Evolutionary conservation across 2,888 invertebrate species (phyloP).

Genomic region (Eutolmus rufibarbis): DNA sequence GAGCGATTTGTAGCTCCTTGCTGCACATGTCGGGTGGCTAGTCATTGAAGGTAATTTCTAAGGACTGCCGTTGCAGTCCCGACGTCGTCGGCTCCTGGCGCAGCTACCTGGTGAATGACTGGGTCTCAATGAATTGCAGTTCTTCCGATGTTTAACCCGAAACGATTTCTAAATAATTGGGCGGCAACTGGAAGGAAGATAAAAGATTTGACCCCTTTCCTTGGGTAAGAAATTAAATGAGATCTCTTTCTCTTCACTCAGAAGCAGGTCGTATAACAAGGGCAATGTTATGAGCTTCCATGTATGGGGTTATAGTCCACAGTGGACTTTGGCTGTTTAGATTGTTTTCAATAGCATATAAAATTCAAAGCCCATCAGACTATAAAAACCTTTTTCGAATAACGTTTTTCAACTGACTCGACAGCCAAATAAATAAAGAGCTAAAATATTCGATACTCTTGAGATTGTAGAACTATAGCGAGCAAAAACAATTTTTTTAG

Average conservation of each 20-base stretch:
- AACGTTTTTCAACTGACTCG: no score
- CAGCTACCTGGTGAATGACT: neutral
- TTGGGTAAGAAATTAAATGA: neutral
- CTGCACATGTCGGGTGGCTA: neutral
- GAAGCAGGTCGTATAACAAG: neutral
- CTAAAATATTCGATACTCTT: no score
- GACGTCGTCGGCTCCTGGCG: neutral
- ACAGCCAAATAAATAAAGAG: no score
- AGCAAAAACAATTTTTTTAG: no score
- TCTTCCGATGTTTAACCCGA: slow-evolving; percentile 9
- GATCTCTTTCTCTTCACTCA: neutral
- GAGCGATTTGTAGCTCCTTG: neutral
- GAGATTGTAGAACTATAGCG: no score
- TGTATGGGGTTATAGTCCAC: neutral
- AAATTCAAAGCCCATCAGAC: no score
- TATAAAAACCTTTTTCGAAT: no score
- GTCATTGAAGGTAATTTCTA: neutral
- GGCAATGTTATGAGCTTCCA: neutral
- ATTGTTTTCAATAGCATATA: no score
- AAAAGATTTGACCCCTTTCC: neutral
- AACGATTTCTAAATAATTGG: neutral
- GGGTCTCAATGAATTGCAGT: neutral
- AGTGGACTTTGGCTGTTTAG: neutral
- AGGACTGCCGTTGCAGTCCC: neutral
- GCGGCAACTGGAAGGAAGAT: neutral